Base-by-base conservation (phyloP, 2,888 invertebrate genomes). In the Leucozona laternaria region DNA sequence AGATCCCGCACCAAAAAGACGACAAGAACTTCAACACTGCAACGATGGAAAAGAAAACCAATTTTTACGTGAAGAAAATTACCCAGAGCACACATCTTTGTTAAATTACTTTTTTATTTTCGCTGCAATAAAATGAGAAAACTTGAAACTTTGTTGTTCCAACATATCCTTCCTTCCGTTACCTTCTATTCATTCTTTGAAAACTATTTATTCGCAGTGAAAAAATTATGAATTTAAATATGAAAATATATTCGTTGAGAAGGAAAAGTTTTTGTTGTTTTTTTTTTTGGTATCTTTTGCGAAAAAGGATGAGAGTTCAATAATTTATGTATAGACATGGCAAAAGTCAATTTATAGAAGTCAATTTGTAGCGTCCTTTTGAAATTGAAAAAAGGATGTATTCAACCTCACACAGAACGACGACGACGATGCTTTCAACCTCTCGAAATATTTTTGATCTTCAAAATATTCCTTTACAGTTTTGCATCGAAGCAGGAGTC, bases 391-490 rank as follows among this genome's bases (percentile, higher is more conserved):
- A 34, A 60, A 60, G 60, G 60, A 60, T 31, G 31, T 28, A 8
- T 22, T 11, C 5, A 13, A 6, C 2, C 7, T 20, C 15, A 3
- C 2, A 53, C 28, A 13, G 1, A 25, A 31, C 55, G 28, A 31
- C 10, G 55, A 57, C 31, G 17, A 17, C 15, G 17, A 62, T 20
- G 13, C 34, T 62, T 60, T 82, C 53, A 82, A 78, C 82, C 78
- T 78, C 48, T 78, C 43, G 64, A 53, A 78, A 78, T 66, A 78
- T 82, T 78, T 82, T 57, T 57, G 78, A 82, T 78, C 82, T 82
- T 73, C 60, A 40, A 15, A 82, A 71, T 28, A 37, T 60, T 37
- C 60, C 22, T 60, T 60, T 40, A 17, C 81, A 77, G 62, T 60
- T 70, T 28, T 48, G 20, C 37, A 45, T 17, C 43, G 34, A 48